Conservation (phyloP, 2,888 invertebrate species). For the Aspidiotus rigidus region DNA sequence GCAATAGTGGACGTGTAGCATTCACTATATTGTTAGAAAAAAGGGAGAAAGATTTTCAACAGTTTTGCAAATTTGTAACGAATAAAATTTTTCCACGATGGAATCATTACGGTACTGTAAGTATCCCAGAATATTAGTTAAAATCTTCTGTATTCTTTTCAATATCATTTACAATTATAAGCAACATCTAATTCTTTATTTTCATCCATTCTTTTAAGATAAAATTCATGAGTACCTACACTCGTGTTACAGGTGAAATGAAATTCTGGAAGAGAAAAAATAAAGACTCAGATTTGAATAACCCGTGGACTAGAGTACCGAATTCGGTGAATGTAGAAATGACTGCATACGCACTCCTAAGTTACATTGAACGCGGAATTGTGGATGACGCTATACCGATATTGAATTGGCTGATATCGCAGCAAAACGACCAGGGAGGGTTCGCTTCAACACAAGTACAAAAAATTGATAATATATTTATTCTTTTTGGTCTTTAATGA, state of each 20-base stretch:
- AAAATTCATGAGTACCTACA: too few relatives aligned
- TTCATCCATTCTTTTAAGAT: too few relatives aligned
- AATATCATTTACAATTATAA: not conserved
- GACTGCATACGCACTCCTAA: constrained; percentile 77
- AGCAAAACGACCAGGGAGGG: constrained; percentile 60
- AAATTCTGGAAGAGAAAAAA: constrained; percentile 73
- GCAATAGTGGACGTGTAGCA: too few relatives aligned
- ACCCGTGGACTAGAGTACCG: constrained; percentile 56
- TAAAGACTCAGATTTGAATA: constrained; percentile 49
- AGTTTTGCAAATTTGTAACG: too few relatives aligned
- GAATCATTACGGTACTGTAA: too few relatives aligned
- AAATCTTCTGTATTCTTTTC: not conserved
- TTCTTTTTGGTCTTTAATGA: not conserved
- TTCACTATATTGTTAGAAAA: too few relatives aligned
- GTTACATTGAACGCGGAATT: constrained; percentile 50
- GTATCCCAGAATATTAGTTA: not conserved
- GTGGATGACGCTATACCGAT: constrained; percentile 52
- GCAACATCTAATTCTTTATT: too few relatives aligned
- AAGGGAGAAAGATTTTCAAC: too few relatives aligned
- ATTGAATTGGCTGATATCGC: constrained; percentile 62
- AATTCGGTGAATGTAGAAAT: constrained; percentile 72
- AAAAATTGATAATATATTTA: constrained; percentile 32
- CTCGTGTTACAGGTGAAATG: constrained; percentile 46
- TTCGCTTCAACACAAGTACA: constrained; percentile 58
- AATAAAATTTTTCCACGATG: too few relatives aligned